Conservation (phyloP, 2,113 vertebrate genomes). For the Pyxicephalus adspersus region DNA sequence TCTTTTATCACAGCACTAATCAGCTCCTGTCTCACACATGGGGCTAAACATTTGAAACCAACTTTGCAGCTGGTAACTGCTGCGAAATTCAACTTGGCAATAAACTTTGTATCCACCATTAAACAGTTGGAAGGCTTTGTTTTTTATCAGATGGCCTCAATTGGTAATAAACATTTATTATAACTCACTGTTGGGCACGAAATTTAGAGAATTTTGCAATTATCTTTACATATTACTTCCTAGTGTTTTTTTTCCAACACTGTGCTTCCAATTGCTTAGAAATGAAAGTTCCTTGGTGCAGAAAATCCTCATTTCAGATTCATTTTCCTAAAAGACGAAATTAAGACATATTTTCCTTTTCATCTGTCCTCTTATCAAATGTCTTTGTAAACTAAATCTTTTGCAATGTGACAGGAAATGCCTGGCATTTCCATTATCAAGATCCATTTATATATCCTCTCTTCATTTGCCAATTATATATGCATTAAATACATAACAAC, state of each 20-base stretch:
- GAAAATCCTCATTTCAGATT: conserved; percentile 47
- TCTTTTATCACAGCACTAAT: conserved; percentile 50
- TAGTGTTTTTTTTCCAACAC: conserved; percentile 17
- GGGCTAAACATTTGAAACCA: conserved; percentile 40
- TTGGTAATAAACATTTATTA: conserved; percentile 54
- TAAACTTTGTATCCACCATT: conserved; percentile 52
- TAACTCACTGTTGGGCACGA: conserved; percentile 39
- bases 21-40: conserved; percentile 47
- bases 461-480: conserved; percentile 55
- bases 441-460: conserved; percentile 55
- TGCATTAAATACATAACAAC: conserved; percentile 58
- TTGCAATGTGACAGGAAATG: conserved; percentile 55
- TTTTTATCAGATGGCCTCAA: conserved; percentile 48
- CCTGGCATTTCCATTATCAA: conserved; percentile 62
- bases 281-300: conserved; percentile 1
- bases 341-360: conserved; percentile 59
- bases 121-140: conserved; percentile 52
- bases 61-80: conserved; percentile 50
- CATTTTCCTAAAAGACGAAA: conserved; percentile 55
- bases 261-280: neutral
- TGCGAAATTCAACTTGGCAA: conserved; percentile 47
- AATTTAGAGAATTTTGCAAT: conserved; percentile 34
- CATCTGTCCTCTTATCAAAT: conserved; percentile 61
- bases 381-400: conserved; percentile 62
- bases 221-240: conserved; percentile 55